A percentile compares a stretch with the other conserved stretches of the same genome.
Evolutionary conservation across 2,797 vertebrate species (phyloP).

Genomic region (Clamator glandarius): DNA sequence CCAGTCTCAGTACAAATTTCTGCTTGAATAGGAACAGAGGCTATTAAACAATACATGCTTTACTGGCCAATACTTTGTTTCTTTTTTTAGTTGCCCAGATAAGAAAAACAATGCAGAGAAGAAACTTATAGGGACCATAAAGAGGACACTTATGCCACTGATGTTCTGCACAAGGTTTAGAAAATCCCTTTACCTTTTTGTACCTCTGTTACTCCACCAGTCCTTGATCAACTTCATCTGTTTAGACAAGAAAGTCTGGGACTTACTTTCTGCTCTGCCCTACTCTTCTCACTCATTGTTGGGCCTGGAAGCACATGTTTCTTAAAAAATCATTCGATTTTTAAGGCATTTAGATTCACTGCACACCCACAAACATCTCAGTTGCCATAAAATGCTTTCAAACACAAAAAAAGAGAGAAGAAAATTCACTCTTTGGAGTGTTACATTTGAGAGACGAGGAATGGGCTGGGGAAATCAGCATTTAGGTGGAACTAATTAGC

Average conservation of each 20-base stretch:
- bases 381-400: neutral
- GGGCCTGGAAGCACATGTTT: neutral
- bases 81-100: slow-evolving; percentile 10
- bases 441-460: neutral
- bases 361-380: neutral
- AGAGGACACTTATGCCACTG: neutral
- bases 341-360: neutral
- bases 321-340: neutral
- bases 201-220: neutral
- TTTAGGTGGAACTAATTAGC: slow-evolving; percentile 57
- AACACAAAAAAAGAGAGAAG: neutral
- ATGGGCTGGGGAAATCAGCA: slow-evolving; percentile 27
- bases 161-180: neutral
- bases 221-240: neutral
- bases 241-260: neutral
- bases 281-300: neutral
- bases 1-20: neutral
- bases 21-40: neutral
- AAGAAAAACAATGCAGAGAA: slow-evolving; percentile 19
- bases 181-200: neutral
- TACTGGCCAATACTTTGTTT: neutral
- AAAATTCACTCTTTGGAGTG: neutral
- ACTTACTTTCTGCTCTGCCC: neutral
- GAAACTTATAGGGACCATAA: neutral
- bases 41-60: neutral